Evolutionary conservation across 2,113 vertebrate species (phyloP).

Genomic region (Suncus etruscus): DNA sequence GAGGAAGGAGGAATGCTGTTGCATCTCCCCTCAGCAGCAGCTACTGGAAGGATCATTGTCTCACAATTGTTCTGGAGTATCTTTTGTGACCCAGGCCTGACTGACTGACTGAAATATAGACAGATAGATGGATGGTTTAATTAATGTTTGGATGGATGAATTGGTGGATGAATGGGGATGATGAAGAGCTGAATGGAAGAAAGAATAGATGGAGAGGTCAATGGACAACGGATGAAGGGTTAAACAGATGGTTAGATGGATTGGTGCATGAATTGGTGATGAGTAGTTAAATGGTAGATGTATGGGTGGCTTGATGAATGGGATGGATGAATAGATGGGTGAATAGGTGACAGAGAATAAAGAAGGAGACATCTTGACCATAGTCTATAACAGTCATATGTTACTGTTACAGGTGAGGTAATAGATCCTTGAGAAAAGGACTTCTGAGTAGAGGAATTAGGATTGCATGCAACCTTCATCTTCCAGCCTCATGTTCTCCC

Average conservation of each 20-base stretch:
- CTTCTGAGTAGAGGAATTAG: background rate
- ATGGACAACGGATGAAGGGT: too few species aligned
- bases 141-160: too few species aligned
- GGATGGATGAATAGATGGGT: too few species aligned
- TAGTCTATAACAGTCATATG: background rate
- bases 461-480: background rate
- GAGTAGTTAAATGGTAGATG: too few species aligned
- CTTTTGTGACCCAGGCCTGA: background rate
- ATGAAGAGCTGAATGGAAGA: too few species aligned
- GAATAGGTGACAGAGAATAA: background rate
- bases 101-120: background rate
- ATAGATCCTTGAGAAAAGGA: background rate
- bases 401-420: background rate
- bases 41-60: background rate
- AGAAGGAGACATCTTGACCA: background rate
- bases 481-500: background rate
- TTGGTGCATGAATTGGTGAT: too few species aligned
- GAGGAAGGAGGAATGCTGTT: background rate
- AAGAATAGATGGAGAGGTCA: too few species aligned
- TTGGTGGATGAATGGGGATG: too few species aligned
- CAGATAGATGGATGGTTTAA: too few species aligned
- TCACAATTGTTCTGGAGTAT: background rate
- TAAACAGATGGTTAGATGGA: too few species aligned
- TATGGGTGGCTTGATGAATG: too few species aligned
- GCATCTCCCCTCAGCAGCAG: background rate